Evolutionary conservation across 2,797 vertebrate genomes (phyloP), one percentile per base, ranked within the genome.

Genomic region (Allochrocebus solatus): DNA sequence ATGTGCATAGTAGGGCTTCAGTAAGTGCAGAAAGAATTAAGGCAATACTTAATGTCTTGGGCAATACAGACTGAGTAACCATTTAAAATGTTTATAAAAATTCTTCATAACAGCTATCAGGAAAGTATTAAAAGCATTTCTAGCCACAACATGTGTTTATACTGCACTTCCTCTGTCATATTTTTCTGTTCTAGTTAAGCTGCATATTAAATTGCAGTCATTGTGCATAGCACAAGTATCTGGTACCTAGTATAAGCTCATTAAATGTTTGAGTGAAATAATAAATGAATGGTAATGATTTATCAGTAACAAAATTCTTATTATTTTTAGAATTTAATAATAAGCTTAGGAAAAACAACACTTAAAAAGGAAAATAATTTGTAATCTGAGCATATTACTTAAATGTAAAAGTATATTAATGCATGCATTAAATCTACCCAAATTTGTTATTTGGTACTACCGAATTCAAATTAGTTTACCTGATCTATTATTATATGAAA

Each of bases 281-380:
- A 59, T 50, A 70, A 36, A 53, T 79, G 79, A 30, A 74, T 39
- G 16, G 2, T 67, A 36, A 74, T 39, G 11, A 39, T 33, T 64
- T 50, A 70, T 41, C 55, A 67, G 26, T 26, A 78, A 43, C 16
- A 53, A 79, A 11, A 67, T 11, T 64, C 26, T 85, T 9, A 22
- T 67, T 95, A 19, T 57, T 64, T 80, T 89, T 74, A 83, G 11
- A 94, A 81, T 30, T 84, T 87, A 95, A 74, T 78, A 72, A 75
- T 12, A 95, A 92, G 17, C 4, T 50, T 87, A 76, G 57, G 57
- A 89, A 74, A 92, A 85, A 55, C 1, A 64, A 41, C 81, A 74
- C 28, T 30, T 46, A 78, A 85, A 76, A 3, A 61, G 21, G 19
- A 89, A 80, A 36, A 16, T n/a, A 53, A 28, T 26, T 36, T 36